Evolutionary conservation across 2,888 invertebrate species (phyloP).

Genomic region (Zootermopsis nevadensis): DNA sequence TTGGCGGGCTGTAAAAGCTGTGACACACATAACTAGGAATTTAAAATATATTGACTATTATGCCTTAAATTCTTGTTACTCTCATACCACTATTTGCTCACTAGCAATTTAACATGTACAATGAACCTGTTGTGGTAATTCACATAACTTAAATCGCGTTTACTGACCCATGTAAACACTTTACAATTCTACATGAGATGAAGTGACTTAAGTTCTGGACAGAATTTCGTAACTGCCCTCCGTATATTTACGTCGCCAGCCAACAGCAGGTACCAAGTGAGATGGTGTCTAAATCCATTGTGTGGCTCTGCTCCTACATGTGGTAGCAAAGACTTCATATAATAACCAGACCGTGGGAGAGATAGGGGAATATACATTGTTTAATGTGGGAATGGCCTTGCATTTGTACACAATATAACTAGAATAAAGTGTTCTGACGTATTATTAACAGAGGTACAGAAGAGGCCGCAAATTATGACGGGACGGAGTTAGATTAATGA

Average conservation of each 20-base stretch:
- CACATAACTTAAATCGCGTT: too few species aligned
- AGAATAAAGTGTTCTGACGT: background rate
- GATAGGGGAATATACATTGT: background rate
- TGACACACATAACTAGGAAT: too few species aligned
- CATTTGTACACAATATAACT: background rate
- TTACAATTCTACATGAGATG: background rate
- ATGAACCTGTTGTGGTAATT: too few species aligned
- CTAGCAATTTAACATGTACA: too few species aligned
- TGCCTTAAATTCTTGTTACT: too few species aligned
- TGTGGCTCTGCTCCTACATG: background rate
- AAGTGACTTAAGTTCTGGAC: background rate
- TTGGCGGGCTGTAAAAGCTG: too few species aligned
- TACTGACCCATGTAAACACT: too few species aligned
- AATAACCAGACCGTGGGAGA: slow-evolving; percentile 10
- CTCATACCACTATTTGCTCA: too few species aligned
- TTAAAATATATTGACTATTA: too few species aligned
- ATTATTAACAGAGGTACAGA: background rate
- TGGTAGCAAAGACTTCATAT: background rate
- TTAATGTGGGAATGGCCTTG: slow-evolving; percentile 43
- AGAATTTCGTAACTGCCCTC: background rate
- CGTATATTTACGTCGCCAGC: background rate
- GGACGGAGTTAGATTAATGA: background rate
- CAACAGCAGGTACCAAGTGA: background rate
- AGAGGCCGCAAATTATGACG: background rate
- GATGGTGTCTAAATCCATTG: background rate